A percentile compares a stretch with the other conserved stretches of the same genome.
Conservation (phyloP, 2,113 vertebrate species). For the Ictalurus punctatus region DNA sequence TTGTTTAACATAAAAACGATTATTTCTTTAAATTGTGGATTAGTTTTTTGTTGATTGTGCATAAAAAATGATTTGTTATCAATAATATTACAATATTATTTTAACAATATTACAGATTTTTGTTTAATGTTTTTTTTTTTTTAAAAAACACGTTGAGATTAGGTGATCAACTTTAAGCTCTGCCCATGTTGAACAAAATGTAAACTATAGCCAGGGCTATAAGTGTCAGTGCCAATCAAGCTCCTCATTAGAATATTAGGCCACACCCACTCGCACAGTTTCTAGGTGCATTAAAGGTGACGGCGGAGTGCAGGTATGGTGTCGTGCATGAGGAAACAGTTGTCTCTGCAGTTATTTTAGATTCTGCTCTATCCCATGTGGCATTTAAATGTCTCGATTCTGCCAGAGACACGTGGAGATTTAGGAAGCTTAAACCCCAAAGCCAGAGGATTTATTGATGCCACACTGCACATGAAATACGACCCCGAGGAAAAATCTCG, state of each 20-base stretch:
- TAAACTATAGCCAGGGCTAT: background rate
- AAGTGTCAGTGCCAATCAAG: background rate
- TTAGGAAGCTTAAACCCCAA: background rate
- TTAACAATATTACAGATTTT: background rate
- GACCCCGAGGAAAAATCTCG: background rate
- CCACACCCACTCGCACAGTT: background rate
- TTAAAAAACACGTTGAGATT: background rate
- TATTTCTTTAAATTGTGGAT: no score
- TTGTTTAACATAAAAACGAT: no score
- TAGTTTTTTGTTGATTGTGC: background rate
- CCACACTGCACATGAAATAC: background rate
- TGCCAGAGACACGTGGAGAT: background rate
- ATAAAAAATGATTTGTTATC: background rate
- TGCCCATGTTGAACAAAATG: background rate
- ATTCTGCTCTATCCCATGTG: background rate
- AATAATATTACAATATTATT: no score
- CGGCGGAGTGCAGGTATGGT: background rate
- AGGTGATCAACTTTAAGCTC: background rate
- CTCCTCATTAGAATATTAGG: background rate
- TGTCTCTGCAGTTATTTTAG: background rate
- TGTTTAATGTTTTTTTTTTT: background rate
- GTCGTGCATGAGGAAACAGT: background rate
- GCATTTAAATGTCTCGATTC: background rate
- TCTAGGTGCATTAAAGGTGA: background rate
- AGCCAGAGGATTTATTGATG: conserved; percentile 6